A percentile compares a stretch with the other conserved stretches of the same genome.
These are phyloP conservation scores for Oreochromis mossambicus DNA, from an alignment of 2,797 vertebrate species.

Conservation along the genomic window DNA sequence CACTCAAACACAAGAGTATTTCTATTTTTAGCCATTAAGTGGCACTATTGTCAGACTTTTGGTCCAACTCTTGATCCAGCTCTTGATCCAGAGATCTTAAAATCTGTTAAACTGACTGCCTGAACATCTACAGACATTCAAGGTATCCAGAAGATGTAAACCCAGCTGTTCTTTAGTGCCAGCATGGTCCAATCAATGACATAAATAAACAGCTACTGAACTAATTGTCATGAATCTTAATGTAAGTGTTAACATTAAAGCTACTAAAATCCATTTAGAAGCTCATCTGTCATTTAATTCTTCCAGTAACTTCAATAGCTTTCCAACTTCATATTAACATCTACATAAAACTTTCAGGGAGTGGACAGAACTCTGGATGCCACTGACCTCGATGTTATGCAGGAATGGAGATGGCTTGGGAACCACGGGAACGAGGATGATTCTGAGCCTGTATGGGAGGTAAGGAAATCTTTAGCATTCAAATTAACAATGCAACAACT, in stretches of 20 bases:
- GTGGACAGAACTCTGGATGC: not conserved
- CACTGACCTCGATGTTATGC: constrained; percentile 83
- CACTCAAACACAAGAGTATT: not conserved
- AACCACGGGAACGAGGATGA: constrained; percentile 83
- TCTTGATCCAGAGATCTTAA: not conserved
- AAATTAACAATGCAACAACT: not conserved
- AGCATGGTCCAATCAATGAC: not conserved
- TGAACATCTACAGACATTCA: not conserved
- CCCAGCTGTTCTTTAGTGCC: not conserved
- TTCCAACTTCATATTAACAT: not conserved
- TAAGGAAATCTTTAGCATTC: not conserved
- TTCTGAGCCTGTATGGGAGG: constrained; percentile 70
- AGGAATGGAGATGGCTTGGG: constrained; percentile 82
- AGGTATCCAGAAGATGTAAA: not conserved
- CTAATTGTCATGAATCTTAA: not conserved
- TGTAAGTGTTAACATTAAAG: not conserved
- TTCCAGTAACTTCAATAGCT: not conserved
- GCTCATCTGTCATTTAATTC: not conserved
- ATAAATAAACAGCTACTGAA: not conserved
- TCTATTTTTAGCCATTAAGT: not conserved
- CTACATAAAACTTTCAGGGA: not conserved
- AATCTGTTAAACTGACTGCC: not conserved
- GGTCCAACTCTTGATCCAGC: not conserved
- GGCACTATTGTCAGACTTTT: not conserved
- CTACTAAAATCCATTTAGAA: not conserved